A percentile compares a stretch with the other conserved stretches of the same genome.
phyloP scores from a whole-genome alignment of 30 jellyfish, hydroid and myxozoan genomes.

The Hydractinia echinata region DNA sequence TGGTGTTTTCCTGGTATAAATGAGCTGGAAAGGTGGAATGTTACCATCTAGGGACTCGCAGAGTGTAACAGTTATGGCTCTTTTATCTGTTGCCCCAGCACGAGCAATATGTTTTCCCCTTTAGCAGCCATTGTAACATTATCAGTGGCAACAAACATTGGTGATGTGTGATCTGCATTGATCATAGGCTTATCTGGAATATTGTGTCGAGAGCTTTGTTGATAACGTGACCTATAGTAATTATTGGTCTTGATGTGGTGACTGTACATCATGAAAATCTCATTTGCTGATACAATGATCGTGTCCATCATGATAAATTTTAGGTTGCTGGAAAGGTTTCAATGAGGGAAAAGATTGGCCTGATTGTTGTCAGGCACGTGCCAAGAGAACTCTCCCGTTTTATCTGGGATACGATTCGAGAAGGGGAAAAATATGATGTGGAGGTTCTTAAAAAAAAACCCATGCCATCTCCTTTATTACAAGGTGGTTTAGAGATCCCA shows the following conservation, averaged over 20 bases:
- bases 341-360: no score
- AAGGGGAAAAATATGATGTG: not conserved
- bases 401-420: not conserved
- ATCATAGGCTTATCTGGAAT: not conserved
- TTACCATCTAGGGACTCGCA: constrained; percentile 7
- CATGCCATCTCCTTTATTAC: constrained; percentile 5
- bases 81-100: constrained; percentile 17
- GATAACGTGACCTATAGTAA: no score
- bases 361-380: no score
- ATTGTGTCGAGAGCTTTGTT: not conserved
- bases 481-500: not conserved
- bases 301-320: no score
- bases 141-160: not conserved
- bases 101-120: not conserved
- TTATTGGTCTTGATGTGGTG: no score
- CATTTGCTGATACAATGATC: no score
- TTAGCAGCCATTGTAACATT: not conserved
- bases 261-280: no score
- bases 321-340: no score
- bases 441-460: constrained; percentile 5
- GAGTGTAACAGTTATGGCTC: constrained; percentile 15
- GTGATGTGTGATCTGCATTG: not conserved
- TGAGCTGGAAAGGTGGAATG: constrained; percentile 22
- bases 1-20: constrained; percentile 11
- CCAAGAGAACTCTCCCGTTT: not conserved